Evolutionary conservation across 2,888 invertebrate species (phyloP), one percentile per base, ranked within the genome.

Genomic region (Platypus cylindrus): DNA sequence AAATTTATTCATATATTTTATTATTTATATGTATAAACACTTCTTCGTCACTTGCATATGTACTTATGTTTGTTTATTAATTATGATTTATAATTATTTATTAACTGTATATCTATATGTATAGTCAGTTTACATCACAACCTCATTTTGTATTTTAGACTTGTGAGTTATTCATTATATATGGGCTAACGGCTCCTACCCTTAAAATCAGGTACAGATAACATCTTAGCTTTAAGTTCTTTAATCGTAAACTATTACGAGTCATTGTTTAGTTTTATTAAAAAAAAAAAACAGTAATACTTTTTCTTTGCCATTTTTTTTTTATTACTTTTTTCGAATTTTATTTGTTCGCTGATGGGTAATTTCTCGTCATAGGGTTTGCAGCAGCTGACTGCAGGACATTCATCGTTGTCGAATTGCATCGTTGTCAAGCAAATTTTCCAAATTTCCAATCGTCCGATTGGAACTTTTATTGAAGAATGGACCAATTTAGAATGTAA

Each of bases 121-220:
- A n/a, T n/a, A n/a, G n/a, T n/a, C n/a, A n/a, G n/a, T 47, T 43
- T 59, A 59, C 59, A 59, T 61, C 58, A 60, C 55, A 55, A 56
- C 60, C 60, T 62, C 58, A 60, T 61, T 62, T 61, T 62, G 51
- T 56, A 61, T 62, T 62, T 60, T 62, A 62, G 62, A 62, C 58
- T 51, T 59, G 56, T 60, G 61, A 60, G 62, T 59, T 62, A 55
- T 58, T 59, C 58, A 57, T 43, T 35, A 20, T 36, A 37, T 35
- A 59, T 60, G 59, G 60, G 61, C 60, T 60, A 56, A 56, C 60
- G 57, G 55, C 60, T 58, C 54, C 62, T 58, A 50, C 61, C 56
- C 55, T 50, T 53, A 52, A n/a, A 55, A 53, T 52, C 61, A 62
- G 62, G 62, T 62, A 62, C 59, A 55, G 59, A 60, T n/a, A 50